Evolutionary conservation across 2,113 vertebrate genomes (phyloP).

Genomic region (Corythaixoides concolor): DNA sequence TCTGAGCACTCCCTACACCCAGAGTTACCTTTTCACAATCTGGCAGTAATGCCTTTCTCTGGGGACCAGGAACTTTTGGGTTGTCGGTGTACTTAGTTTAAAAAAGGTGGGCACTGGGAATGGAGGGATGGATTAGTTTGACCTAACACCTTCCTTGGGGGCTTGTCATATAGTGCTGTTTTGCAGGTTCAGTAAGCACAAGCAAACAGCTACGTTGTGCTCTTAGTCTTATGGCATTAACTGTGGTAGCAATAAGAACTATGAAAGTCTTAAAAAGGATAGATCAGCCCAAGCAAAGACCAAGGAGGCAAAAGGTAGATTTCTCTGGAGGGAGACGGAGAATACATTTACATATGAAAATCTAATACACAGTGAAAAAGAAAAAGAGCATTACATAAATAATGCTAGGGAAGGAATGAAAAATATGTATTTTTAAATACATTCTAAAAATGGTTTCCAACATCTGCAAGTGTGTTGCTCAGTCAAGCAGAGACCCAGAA

Average conservation of each 20-base stretch:
- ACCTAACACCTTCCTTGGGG: not conserved
- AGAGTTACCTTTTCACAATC: not conserved
- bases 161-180: not conserved
- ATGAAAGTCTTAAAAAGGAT: not conserved
- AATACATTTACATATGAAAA: conserved; percentile 42
- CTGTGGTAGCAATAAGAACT: not conserved
- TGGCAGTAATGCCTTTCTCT: not conserved
- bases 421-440: conserved; percentile 14
- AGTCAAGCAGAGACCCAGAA: not conserved
- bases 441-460: not conserved
- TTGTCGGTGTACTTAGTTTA: not conserved
- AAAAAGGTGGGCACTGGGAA: not conserved
- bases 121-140: not conserved
- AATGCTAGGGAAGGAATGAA: not conserved
- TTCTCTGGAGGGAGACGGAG: not conserved
- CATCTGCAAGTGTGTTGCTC: not conserved
- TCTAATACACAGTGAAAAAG: not conserved
- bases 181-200: not conserved
- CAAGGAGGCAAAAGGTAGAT: conserved; percentile 5
- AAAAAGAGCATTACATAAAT: conserved; percentile 39
- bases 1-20: not conserved
- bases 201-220: not conserved
- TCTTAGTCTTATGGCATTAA: not conserved
- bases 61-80: not conserved
- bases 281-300: not conserved